Percentiles rank a stretch among this genome's conserved stretches.
phyloP scores from a whole-genome alignment of 1,140 invertebrate species.

The Ganaspis sp. region DNA sequence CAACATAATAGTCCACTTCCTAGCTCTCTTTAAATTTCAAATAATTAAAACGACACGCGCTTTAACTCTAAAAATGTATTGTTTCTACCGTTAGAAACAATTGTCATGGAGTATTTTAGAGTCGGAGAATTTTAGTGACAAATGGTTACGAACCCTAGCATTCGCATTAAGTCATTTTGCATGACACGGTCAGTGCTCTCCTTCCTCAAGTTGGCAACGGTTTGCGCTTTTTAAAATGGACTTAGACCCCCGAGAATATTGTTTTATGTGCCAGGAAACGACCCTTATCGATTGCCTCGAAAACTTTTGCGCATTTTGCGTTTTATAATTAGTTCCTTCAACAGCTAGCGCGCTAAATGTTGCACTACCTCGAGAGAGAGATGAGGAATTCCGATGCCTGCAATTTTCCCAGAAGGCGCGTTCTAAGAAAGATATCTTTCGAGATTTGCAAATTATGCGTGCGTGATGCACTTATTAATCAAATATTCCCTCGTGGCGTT shows the following conservation, averaged over 20 bases:
- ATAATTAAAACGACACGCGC: too few relatives aligned
- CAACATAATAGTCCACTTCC: too few relatives aligned
- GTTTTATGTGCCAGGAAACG: neutral
- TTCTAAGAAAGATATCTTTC: slow-evolving; percentile 23
- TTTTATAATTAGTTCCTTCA: slow-evolving; percentile 20
- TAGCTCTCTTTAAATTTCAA: too few relatives aligned
- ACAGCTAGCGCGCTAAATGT: slow-evolving; percentile 20
- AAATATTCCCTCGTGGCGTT: neutral
- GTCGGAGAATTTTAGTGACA: neutral
- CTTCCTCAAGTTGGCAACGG: neutral
- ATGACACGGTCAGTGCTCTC: slow-evolving; percentile 1
- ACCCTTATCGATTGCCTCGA: neutral
- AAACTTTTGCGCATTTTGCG: neutral
- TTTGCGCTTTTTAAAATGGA: neutral
- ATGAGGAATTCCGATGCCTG: slow-evolving; percentile 22
- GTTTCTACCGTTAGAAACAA: neutral
- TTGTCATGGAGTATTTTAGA: neutral
- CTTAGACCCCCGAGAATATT: neutral
- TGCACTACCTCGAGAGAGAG: slow-evolving; percentile 13
- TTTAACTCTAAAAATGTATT: too few relatives aligned
- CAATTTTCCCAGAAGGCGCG: slow-evolving; percentile 24
- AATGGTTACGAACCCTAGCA: neutral
- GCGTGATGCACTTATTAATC: slow-evolving; percentile 26
- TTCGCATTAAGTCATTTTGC: neutral
- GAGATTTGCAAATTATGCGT: slow-evolving; percentile 18